Evolutionary conservation across 2,113 vertebrate species (phyloP).

Genomic region (Scatophagus argus): DNA sequence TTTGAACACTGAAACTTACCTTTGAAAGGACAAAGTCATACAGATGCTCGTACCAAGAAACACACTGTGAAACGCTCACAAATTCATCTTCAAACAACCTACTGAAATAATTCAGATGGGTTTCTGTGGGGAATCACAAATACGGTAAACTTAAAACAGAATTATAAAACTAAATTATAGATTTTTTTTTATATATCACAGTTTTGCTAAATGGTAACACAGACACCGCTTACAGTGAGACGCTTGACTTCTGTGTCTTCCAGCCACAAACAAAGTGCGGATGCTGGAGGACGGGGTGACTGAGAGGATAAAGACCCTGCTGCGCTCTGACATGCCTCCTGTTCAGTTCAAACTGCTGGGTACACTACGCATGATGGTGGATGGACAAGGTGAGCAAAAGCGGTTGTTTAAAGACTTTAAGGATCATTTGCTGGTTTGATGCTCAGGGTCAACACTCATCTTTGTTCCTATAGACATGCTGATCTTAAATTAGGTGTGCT

Average conservation of each 20-base stretch:
- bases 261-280: conserved; percentile 87
- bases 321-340: conserved; percentile 89
- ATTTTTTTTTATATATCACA: no score
- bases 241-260: conserved; percentile 6
- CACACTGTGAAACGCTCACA: no score
- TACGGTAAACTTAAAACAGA: no score
- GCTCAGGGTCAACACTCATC: no score
- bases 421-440: no score
- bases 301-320: conserved; percentile 85
- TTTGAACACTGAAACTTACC: neutral
- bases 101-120: neutral
- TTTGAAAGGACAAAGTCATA: neutral
- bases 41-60: neutral
- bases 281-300: conserved; percentile 87
- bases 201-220: neutral
- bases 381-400: conserved; percentile 86
- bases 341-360: conserved; percentile 90
- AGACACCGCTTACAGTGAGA: neutral
- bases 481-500: no score
- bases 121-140: no score
- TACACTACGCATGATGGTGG: conserved; percentile 89
- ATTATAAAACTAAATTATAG: no score
- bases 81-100: neutral
- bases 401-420: neutral
- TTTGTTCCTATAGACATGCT: no score